These are phyloP conservation scores for Ischnura elegans DNA, from an alignment of 2,888 invertebrate species.

Conservation along the genomic window DNA sequence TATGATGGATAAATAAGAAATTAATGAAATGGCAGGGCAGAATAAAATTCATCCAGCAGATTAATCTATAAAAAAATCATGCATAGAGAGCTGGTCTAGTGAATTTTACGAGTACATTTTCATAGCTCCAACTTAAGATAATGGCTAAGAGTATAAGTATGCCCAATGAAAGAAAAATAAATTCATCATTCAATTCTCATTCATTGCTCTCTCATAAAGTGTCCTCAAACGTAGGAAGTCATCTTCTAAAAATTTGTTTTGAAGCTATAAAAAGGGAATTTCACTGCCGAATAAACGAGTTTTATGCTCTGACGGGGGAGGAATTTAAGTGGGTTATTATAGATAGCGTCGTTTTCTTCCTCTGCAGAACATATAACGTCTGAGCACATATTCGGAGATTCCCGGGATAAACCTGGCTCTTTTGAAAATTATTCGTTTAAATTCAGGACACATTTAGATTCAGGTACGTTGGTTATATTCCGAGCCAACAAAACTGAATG, in stretches of 20 bases:
- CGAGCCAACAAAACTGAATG: neutral
- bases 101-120: too few relatives aligned
- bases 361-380: neutral
- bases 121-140: too few relatives aligned
- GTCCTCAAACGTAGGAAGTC: neutral
- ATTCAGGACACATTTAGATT: neutral
- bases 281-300: neutral
- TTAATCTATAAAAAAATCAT: too few relatives aligned
- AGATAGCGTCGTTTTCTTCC: neutral
- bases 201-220: neutral
- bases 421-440: neutral
- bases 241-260: neutral
- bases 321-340: constrained; percentile 5
- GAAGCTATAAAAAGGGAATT: neutral
- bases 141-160: neutral
- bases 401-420: neutral
- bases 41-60: too few relatives aligned
- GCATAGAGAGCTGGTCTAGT: too few relatives aligned
- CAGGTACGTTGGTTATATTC: neutral
- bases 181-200: neutral
- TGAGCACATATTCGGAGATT: neutral
- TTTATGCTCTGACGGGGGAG: neutral
- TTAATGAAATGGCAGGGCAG: too few relatives aligned
- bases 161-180: neutral
- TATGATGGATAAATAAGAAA: too few relatives aligned